A percentile compares a stretch with the other conserved stretches of the same genome.
Evolutionary conservation across 2,888 invertebrate species (phyloP).

Genomic region (Dryococelus australis): DNA sequence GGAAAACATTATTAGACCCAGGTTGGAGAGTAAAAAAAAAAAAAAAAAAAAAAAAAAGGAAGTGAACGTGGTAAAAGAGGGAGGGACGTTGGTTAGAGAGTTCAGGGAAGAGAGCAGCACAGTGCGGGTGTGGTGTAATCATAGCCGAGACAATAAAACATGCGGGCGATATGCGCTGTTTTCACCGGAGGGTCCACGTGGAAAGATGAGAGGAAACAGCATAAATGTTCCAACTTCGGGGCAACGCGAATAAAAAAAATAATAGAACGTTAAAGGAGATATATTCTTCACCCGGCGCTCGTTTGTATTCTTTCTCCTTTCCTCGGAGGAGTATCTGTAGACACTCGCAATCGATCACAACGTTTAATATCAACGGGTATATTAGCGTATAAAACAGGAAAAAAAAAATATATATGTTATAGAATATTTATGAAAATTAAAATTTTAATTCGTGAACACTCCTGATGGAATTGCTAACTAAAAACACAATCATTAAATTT

Average conservation of each 20-base stretch:
- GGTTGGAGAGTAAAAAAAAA: background rate
- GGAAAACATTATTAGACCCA: constrained; percentile 3
- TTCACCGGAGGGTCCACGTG: background rate
- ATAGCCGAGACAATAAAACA: background rate
- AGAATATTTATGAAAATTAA: too few relatives aligned
- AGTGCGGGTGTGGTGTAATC: background rate
- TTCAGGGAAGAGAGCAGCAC: background rate
- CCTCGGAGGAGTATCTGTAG: too few relatives aligned
- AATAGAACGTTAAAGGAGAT: background rate
- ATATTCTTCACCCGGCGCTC: background rate
- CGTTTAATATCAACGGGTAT: too few relatives aligned
- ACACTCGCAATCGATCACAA: too few relatives aligned
- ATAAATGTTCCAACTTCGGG: constrained; percentile 3
- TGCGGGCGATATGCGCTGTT: background rate
- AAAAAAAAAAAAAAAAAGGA: background rate
- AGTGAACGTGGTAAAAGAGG: background rate
- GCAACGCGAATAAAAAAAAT: background rate
- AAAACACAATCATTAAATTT: too few relatives aligned
- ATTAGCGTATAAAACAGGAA: too few relatives aligned
- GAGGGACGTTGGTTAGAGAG: background rate
- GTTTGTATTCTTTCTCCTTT: background rate
- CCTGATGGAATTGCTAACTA: too few relatives aligned
- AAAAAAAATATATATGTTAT: too few relatives aligned
- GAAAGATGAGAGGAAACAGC: constrained; percentile 9
- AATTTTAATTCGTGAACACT: too few relatives aligned